phyloP scores from a whole-genome alignment of 2,888 invertebrate genomes.

The Cartodere bifasciata region DNA sequence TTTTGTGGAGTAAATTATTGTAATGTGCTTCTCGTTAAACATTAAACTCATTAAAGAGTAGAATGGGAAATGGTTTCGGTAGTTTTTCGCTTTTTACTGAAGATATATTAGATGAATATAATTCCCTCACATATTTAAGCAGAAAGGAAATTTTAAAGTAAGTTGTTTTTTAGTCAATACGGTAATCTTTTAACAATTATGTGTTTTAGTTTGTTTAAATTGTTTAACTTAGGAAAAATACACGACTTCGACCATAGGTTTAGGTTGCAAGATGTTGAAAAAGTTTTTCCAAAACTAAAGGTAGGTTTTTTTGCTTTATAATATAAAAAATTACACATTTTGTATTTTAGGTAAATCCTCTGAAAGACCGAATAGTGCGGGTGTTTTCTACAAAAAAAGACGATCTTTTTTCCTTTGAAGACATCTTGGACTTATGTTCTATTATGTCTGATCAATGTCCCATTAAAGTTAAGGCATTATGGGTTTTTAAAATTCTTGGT shows the following conservation, averaged over 20 bases:
- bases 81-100: constrained; percentile 38
- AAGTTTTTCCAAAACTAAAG: constrained; percentile 52
- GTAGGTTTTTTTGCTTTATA: constrained; percentile 30
- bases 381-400: constrained; percentile 62
- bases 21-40: too few relatives aligned
- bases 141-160: constrained; percentile 50
- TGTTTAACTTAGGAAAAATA: constrained; percentile 38
- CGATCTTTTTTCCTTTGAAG: constrained; percentile 61
- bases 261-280: constrained; percentile 39
- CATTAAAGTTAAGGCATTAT: constrained; percentile 54
- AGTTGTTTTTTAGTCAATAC: constrained; percentile 27
- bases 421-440: constrained; percentile 64
- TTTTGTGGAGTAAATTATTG: too few relatives aligned
- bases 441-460: constrained; percentile 64
- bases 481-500: constrained; percentile 72
- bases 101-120: constrained; percentile 47
- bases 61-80: too few relatives aligned
- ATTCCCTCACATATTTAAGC: constrained; percentile 45
- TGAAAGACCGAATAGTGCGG: constrained; percentile 54
- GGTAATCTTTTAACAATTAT: background rate
- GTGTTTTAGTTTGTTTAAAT: constrained; percentile 42
- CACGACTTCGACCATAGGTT: constrained; percentile 40
- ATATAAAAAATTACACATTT: constrained; percentile 5
- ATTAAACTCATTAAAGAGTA: too few relatives aligned
- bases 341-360: constrained; percentile 57